Conservation (phyloP, 2,888 invertebrate species). For the Sussaba pulchella region DNA sequence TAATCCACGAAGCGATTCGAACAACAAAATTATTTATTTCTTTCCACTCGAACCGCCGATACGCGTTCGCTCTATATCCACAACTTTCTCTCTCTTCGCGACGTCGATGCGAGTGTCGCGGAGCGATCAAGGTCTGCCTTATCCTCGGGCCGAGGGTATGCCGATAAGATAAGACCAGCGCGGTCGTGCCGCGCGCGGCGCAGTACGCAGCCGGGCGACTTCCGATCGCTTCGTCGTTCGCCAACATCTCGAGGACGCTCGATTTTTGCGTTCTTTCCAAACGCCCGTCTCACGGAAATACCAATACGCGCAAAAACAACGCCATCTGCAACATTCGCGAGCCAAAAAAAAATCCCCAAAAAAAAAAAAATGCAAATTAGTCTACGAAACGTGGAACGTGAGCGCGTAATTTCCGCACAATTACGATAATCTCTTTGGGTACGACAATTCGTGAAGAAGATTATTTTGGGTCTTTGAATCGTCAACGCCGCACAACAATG, state of each 20-base stretch:
- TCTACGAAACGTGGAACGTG: too few relatives aligned
- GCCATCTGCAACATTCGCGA: too few relatives aligned
- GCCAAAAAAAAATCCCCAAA: too few relatives aligned
- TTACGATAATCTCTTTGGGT: too few relatives aligned
- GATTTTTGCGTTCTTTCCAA: conserved; percentile 17
- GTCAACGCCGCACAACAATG: too few relatives aligned
- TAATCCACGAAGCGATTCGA: conserved; percentile 4
- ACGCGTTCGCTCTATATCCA: conserved; percentile 55
- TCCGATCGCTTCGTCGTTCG: conserved; percentile 74
- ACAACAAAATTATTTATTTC: conserved; percentile 22
- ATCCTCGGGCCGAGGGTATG: conserved; percentile 77
- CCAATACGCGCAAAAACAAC: too few relatives aligned
- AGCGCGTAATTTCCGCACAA: too few relatives aligned
- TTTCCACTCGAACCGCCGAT: neutral
- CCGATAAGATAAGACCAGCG: conserved; percentile 81
- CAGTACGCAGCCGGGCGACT: conserved; percentile 67
- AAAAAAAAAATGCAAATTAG: too few relatives aligned
- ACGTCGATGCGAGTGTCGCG: conserved; percentile 76
- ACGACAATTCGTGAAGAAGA: too few relatives aligned
- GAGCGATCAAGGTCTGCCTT: conserved; percentile 82
- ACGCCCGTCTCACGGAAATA: conserved; percentile 2
- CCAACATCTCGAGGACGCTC: conserved; percentile 55
- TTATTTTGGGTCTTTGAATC: too few relatives aligned
- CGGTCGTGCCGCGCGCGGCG: conserved; percentile 40
- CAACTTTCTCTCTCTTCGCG: conserved; percentile 42